Base-by-base conservation (phyloP, 2,888 invertebrate genomes). In the Oxycera nigricornis region DNA sequence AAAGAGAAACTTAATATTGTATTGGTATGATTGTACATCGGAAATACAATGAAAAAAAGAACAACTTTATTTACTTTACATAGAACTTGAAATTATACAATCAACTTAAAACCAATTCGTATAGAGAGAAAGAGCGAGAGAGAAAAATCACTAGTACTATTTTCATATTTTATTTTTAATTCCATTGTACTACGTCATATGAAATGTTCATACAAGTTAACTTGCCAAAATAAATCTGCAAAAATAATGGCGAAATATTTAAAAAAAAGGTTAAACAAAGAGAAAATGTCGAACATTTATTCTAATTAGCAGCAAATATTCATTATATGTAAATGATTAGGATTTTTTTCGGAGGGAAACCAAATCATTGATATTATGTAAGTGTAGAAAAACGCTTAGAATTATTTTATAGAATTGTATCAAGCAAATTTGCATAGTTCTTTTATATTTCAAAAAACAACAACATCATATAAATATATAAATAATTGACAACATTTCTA, bases 61-160 rank as follows among this genome's bases (percentile, higher is more conserved):
- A 46, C 41, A 9, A 52, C 17, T 52, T 70, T 52, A 70, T 70
- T 70, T 70, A 70, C 70, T 20, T 20, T 52, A 55, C 28, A 68
- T 28, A n/a, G 11, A 59, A 55, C 20, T n/a, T 24, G 57, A 57
- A n/a, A 9, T 3, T 55, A 55, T 55, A 17, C 24, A 24, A 55
- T 55, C 3, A n/a, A n/a, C 20, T 65, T 39, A n/a, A 41, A 39
- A 65, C 2, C 20, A 52, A 52, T 17, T 2, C 46, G 46, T 46
- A 46, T 17, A 46, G 17, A 46, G 17, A 7, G 17, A 46, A n/a
- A 46, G 6, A 2, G 11, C 4, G 14, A 46, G 17, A 14, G 11
- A 14, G 46, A 11, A 35, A 46, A n/a, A 46, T 46, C 17, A 2
- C 14, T 17, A 46, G 46, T n/a, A 26, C 2, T 55, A 55, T 55